Percentiles rank a stretch among this genome's conserved stretches.
These are phyloP conservation scores for Rugalucina vietnamica DNA, from an alignment of 2,888 invertebrate genomes.

Conservation along the genomic window DNA sequence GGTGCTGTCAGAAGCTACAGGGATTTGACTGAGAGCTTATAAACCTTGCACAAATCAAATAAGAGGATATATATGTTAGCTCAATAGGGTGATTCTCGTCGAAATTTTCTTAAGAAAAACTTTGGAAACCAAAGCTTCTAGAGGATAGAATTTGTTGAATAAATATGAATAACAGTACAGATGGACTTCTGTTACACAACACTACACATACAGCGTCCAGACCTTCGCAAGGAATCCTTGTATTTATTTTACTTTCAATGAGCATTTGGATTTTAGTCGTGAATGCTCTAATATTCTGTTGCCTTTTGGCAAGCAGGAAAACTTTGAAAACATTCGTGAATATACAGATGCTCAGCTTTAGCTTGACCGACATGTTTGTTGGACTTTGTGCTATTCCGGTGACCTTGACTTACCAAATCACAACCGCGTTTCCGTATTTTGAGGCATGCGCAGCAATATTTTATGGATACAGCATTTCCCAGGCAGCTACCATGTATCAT, in stretches of 20 bases:
- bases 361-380: neutral
- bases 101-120: too few relatives aligned
- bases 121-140: too few relatives aligned
- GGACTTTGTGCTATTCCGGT: neutral
- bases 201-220: too few relatives aligned
- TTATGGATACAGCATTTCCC: neutral
- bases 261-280: neutral
- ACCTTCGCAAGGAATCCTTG: too few relatives aligned
- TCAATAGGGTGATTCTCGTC: too few relatives aligned
- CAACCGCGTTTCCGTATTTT: neutral
- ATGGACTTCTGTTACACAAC: too few relatives aligned
- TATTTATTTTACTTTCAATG: neutral
- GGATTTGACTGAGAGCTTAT: too few relatives aligned
- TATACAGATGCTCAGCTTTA: neutral
- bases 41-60: too few relatives aligned
- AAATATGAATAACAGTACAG: too few relatives aligned
- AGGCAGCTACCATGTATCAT: neutral
- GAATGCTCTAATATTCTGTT: neutral
- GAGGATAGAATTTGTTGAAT: too few relatives aligned
- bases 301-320: neutral
- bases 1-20: too few relatives aligned
- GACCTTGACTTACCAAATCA: neutral
- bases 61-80: too few relatives aligned
- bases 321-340: neutral
- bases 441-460: neutral